Evolutionary conservation across 2,888 invertebrate species (phyloP), one percentile per base, ranked within the genome.

Genomic region (Minunthozetes semirufus): DNA sequence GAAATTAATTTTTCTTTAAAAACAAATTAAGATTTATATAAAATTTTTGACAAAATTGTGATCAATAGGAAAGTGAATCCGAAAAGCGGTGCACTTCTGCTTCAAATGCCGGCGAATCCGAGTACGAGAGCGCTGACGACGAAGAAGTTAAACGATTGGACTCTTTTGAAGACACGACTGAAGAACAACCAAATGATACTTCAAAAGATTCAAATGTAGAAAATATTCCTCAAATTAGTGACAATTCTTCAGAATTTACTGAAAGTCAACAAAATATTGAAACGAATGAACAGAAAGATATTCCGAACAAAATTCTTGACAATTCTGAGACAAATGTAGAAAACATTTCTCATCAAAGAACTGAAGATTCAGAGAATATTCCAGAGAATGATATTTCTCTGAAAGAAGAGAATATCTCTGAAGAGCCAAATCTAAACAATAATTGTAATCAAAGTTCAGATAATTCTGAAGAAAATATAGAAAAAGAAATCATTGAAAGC

Each of bases 91-190:
- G 71, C 59, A 75, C 75, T 42, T 75, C 75, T 15, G 71, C 75
- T 22, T 75, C 75, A 71, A 75, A 75, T 71, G 79, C 78, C 53
- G 80, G 79, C 19, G 78, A 80, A 33, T 81, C 82, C 6, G 82
- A 82, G 73, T 81, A 81, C 79, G 82, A 81, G 77, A 82, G 82
- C 80, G 81, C 81, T 6, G 80, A 79, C 73, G 79, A 79, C 50
- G 79, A 79, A 74, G 78, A 75, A 17, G 68, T 79, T 68, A 78
- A 79, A 48, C 78, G 78, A 73, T 76, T 72, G 13, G 71, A 38
- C 50, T 48, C 19, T n/a, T 74, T 74, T 48, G 71, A 74, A 25
- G 70, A 74, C 70, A 74, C 71, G 17, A 17, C 42, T 42, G 1
- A 33, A 46, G 68, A 73, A 6, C 1, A 9, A 17, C 11, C 68